Percentiles rank a stretch among this genome's conserved stretches.
These are phyloP conservation scores for Apamea monoglypha DNA, from an alignment of 2,888 invertebrate genomes.

Conservation along the genomic window DNA sequence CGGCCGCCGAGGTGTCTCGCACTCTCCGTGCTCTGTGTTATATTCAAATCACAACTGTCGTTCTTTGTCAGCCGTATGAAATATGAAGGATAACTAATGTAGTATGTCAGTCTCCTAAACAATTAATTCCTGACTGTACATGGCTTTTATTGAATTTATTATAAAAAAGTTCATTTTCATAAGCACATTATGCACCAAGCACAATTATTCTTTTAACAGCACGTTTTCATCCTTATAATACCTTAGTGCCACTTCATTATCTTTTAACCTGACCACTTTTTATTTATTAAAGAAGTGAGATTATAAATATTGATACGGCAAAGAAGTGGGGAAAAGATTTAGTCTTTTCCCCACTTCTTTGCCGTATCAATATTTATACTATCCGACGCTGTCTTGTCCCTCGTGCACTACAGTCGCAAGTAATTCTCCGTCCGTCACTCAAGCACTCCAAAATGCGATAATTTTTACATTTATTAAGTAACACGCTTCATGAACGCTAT, in stretches of 20 bases:
- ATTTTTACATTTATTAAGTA: constrained; percentile 50
- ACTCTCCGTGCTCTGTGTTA: background rate
- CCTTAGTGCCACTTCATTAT: background rate
- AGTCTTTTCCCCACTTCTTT: too few species aligned
- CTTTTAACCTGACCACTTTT: background rate
- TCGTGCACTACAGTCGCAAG: constrained; percentile 36
- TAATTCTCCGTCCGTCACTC: constrained; percentile 20
- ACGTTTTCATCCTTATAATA: background rate
- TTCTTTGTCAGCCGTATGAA: background rate
- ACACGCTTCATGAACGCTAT: constrained; percentile 24
- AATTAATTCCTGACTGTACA: background rate
- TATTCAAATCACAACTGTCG: background rate
- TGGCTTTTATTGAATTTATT: too few species aligned
- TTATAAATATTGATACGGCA: too few species aligned
- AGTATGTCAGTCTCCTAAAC: background rate
- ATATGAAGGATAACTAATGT: too few species aligned
- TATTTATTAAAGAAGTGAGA: too few species aligned
- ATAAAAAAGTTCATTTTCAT: background rate
- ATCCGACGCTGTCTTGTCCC: constrained; percentile 1
- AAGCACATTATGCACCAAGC: too few species aligned
- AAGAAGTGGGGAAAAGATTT: too few species aligned
- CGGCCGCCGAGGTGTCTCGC: too few species aligned
- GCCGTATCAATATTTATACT: constrained; percentile 4
- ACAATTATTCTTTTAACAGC: background rate
- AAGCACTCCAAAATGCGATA: constrained; percentile 32